These are phyloP conservation scores for Diacarnus erythraeanus DNA, from an alignment of 37 sponge, comb jelly and placozoan species.

Conservation along the genomic window DNA sequence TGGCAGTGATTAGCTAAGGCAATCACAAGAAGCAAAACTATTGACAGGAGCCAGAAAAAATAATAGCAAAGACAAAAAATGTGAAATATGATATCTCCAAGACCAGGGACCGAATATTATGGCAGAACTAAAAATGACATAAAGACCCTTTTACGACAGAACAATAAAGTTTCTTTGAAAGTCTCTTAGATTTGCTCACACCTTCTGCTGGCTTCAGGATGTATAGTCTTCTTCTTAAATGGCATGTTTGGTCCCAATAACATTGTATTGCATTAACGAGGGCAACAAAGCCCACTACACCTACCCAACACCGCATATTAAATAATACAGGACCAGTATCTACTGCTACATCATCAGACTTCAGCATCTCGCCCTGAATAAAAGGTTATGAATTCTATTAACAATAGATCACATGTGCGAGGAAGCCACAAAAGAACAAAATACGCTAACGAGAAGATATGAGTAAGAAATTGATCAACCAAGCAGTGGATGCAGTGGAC, in stretches of 20 bases:
- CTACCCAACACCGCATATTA: constrained; percentile 45
- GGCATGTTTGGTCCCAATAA: constrained; percentile 6
- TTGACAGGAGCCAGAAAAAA: no score
- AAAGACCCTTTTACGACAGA: no score
- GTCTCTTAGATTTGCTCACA: no score
- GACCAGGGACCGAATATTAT: no score
- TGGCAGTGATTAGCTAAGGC: no score
- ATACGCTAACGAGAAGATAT: not conserved
- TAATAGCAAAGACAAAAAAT: no score
- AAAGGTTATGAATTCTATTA: not conserved
- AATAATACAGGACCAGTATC: not conserved
- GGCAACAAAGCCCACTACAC: constrained; percentile 45
- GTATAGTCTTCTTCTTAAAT: constrained; percentile 16
- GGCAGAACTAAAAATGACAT: no score
- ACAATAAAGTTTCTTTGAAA: no score
- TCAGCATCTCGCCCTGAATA: not conserved
- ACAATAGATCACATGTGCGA: not conserved
- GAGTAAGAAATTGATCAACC: constrained; percentile 86
- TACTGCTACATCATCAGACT: not conserved
- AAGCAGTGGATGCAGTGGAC: constrained; percentile 60
- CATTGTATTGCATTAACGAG: constrained; percentile 32
- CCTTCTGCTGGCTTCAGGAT: constrained; percentile 40
- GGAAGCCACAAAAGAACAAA: not conserved
- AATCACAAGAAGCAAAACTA: no score
- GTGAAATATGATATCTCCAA: no score